Base-by-base conservation (phyloP, 2,113 vertebrate species). In the Mormoops blainvillei region DNA sequence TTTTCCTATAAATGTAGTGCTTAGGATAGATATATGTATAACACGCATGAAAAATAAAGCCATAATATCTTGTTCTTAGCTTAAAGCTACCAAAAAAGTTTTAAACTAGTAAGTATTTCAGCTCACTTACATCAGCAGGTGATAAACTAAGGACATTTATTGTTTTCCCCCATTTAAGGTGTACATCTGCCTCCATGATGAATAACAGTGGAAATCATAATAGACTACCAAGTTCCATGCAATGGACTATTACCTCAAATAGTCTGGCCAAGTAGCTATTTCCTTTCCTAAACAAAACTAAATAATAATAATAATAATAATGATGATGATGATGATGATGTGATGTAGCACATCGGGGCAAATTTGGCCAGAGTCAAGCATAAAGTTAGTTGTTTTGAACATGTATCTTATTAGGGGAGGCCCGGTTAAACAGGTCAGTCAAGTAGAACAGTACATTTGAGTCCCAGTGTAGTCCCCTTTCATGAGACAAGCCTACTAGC, bases 181-280 rank as follows among this genome's bases (percentile, higher is more conserved):
- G 24, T 14, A 2, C 0, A 0, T 26, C 36, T 28, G 52, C 61
- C 54, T 65, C 71, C 16, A 14, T 3, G 36, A 24, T 2, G 3
- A 16, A 7, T 6, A 31, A 28, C 3, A 31, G 36, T 5, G 5
- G 58, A 56, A 31, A 11, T 5, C 38, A 22, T 8, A 28, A 5
- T 31, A 1, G 3, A 3, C 12, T 3, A 13, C 36, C 80, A 4
- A 15, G 24, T 5, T 16, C 12, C 52, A 1, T 0, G 4, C 13
- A 18, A 9, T 10, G 31, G 15, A 22, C 11, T 5, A 31, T 20
- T 16, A 43, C 65, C 36, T 58, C 70, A 13, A 24, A 61, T 0
- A 52, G 26, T 4, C 31, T 26, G 41, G 63, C 45, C 26, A 3
- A 24, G 33, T 0, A 3, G 24, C 24, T n/a, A 31, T 3, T 56